These are phyloP conservation scores for Porites lobata DNA, from an alignment of 92 coral and sea anemone genomes.

Conservation along the genomic window DNA sequence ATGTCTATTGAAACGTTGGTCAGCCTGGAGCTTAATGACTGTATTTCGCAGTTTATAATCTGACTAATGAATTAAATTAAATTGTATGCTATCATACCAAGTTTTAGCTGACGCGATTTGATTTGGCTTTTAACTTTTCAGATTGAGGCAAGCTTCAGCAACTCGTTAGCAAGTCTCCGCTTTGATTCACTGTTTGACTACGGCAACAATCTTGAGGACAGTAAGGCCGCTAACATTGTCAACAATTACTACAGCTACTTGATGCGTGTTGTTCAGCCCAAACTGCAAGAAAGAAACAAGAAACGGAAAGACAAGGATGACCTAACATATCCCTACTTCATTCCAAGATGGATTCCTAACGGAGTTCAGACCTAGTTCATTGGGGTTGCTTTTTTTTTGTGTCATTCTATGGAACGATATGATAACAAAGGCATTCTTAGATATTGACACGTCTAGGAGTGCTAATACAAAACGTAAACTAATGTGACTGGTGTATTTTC, in stretches of 20 bases:
- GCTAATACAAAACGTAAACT: no score
- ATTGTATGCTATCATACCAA: no score
- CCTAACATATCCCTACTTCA: not conserved
- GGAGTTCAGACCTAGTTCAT: conserved; percentile 1
- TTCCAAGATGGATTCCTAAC: not conserved
- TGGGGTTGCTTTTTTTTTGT: not conserved
- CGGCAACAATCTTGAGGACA: conserved; percentile 42
- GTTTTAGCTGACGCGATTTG: not conserved
- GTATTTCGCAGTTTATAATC: no score
- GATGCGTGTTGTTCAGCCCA: conserved; percentile 33
- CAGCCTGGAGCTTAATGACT: no score
- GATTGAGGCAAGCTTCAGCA: conserved; percentile 39
- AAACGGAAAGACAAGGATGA: conserved; percentile 23
- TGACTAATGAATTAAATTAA: no score
- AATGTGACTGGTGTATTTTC: no score
- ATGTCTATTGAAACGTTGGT: no score
- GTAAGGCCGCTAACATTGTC: conserved; percentile 45
- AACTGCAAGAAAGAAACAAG: conserved; percentile 32
- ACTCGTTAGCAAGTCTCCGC: conserved; percentile 44
- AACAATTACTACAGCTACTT: conserved; percentile 36
- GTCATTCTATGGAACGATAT: no score
- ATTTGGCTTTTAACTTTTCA: conserved; percentile 5
- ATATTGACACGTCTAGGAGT: no score
- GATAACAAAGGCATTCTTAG: no score
- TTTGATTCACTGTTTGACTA: conserved; percentile 64